phyloP scores from a whole-genome alignment of 35 echinoderm and acorn worm species.

The Apostichopus californicus region DNA sequence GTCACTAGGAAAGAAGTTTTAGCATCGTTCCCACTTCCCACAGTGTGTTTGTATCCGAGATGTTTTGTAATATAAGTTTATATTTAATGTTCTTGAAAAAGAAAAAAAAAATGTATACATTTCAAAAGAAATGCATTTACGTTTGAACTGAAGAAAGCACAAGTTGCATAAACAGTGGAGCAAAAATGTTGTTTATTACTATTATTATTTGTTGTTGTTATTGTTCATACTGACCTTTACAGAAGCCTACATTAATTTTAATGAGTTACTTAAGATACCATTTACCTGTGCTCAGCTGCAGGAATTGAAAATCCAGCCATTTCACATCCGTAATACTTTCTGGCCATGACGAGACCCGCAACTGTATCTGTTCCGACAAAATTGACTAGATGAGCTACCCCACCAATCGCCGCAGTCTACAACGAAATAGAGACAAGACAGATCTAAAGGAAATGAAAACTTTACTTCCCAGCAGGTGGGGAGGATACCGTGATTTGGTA shows the following conservation, averaged over 20 bases:
- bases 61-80: too few species aligned
- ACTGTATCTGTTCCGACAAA: constrained; percentile 90
- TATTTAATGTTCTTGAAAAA: too few species aligned
- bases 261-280: neutral
- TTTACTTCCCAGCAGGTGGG: neutral
- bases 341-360: constrained; percentile 76
- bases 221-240: too few species aligned
- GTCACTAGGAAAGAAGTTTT: too few species aligned
- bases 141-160: too few species aligned
- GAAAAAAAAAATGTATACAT: too few species aligned
- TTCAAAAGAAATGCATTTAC: too few species aligned
- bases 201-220: too few species aligned
- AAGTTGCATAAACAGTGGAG: too few species aligned
- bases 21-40: too few species aligned
- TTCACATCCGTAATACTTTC: constrained; percentile 79
- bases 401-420: constrained; percentile 85
- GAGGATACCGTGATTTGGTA: neutral
- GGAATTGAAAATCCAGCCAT: constrained; percentile 96
- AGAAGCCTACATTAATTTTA: neutral
- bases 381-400: constrained; percentile 83
- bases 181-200: too few species aligned
- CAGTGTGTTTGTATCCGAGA: too few species aligned
- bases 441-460: neutral
- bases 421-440: neutral
- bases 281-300: constrained; percentile 95